Evolutionary conservation across 1,140 invertebrate species (phyloP).

Genomic region (Camponotus pennsylvanicus): DNA sequence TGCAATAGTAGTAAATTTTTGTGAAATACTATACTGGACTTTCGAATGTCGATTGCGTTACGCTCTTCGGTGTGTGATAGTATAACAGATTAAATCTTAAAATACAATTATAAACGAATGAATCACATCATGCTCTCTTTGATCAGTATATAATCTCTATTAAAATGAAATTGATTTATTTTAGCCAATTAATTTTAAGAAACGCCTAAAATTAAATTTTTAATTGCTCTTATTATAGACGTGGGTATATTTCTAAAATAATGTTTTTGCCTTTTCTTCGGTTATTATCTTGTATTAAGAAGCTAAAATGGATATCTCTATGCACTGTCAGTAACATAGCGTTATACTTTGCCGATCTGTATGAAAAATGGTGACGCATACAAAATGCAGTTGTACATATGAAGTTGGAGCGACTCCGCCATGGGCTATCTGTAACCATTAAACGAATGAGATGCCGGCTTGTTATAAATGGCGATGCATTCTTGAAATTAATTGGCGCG

Average conservation of each 20-base stretch:
- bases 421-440: slow-evolving; percentile 56
- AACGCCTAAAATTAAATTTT: neutral
- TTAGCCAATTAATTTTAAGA: neutral
- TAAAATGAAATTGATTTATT: neutral
- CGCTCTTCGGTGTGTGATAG: neutral
- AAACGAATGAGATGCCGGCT: slow-evolving; percentile 60
- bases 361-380: slow-evolving; percentile 59
- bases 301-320: slow-evolving; percentile 18
- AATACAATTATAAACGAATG: neutral
- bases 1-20: slow-evolving; percentile 17
- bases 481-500: slow-evolving; percentile 73
- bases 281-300: slow-evolving; percentile 2
- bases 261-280: neutral
- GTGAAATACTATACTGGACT: slow-evolving; percentile 28
- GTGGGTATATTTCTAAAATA: neutral
- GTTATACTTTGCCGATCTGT: slow-evolving; percentile 27
- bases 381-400: slow-evolving; percentile 41
- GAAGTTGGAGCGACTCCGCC: slow-evolving; percentile 48
- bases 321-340: slow-evolving; percentile 25
- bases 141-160: slow-evolving; percentile 24
- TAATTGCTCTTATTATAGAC: neutral
- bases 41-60: slow-evolving; percentile 8
- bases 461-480: slow-evolving; percentile 71
- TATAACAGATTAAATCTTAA: neutral
- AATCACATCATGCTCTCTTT: no score